A percentile compares a stretch with the other conserved stretches of the same genome.
Conservation (phyloP, 1,140 invertebrate genomes). For the Littorina saxatilis region DNA sequence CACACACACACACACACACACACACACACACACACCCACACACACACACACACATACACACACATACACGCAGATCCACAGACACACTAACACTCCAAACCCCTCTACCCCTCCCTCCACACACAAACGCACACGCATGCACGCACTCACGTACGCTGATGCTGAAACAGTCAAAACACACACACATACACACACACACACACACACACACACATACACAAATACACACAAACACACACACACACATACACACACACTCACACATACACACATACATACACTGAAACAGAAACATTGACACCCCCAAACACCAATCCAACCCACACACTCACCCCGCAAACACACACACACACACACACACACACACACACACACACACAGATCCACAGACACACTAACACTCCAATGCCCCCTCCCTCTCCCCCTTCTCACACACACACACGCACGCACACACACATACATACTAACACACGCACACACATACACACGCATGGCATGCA, state of each 20-base stretch:
- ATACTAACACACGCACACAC: not conserved
- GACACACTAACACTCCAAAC: too few species aligned
- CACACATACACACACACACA: constrained; percentile 17
- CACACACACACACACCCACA: too few species aligned
- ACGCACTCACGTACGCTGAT: not conserved
- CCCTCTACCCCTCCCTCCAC: too few species aligned
- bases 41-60: too few species aligned
- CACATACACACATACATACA: not conserved
- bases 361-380: constrained; percentile 1
- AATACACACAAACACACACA: not conserved
- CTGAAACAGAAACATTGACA: not conserved
- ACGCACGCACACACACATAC: not conserved
- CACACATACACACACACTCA: not conserved
- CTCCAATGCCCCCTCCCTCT: too few species aligned
- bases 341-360: constrained; percentile 5
- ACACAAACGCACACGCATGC: not conserved
- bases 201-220: constrained; percentile 2
- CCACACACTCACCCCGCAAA: not conserved
- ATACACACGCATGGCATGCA: too few species aligned
- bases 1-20: not conserved
- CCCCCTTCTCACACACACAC: too few species aligned
- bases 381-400: not conserved
- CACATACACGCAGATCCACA: too few species aligned
- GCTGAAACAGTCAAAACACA: not conserved
- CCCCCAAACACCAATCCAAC: too few species aligned